Evolutionary conservation across 1,140 invertebrate genomes (phyloP).

Genomic region (Nasonia giraulti): DNA sequence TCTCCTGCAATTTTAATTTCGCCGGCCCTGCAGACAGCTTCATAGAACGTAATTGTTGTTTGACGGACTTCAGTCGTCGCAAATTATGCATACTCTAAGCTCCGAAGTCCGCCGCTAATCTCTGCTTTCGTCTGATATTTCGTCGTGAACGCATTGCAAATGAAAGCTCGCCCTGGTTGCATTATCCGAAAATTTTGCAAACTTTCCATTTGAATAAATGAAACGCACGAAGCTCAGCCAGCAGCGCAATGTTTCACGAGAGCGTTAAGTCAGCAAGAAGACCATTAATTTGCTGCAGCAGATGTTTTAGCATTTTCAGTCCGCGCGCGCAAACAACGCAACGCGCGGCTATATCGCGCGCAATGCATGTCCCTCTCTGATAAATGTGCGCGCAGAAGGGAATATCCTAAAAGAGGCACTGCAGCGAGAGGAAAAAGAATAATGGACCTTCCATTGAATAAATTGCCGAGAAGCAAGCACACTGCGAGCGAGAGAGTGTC

Average conservation of each 20-base stretch:
- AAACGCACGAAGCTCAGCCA: not conserved
- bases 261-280: not conserved
- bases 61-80: too few species aligned
- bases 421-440: not conserved
- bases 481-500: not conserved
- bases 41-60: not conserved
- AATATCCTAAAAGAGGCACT: not conserved
- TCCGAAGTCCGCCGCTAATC: too few species aligned
- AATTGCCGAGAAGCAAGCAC: conserved; percentile 12
- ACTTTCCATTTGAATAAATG: not conserved
- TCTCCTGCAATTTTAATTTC: not conserved
- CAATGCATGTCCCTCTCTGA: not conserved
- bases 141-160: not conserved
- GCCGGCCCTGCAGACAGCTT: not conserved
- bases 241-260: not conserved
- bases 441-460: conserved; percentile 7
- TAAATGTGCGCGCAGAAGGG: not conserved
- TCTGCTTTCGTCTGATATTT: not conserved
- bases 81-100: not conserved
- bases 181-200: not conserved
- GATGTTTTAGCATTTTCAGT: conserved; percentile 1
- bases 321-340: not conserved
- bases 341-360: not conserved
- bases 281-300: conserved; percentile 3
- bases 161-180: not conserved